Evolutionary conservation across 2,113 vertebrate genomes (phyloP).

Genomic region (Microtus pennsylvanicus): DNA sequence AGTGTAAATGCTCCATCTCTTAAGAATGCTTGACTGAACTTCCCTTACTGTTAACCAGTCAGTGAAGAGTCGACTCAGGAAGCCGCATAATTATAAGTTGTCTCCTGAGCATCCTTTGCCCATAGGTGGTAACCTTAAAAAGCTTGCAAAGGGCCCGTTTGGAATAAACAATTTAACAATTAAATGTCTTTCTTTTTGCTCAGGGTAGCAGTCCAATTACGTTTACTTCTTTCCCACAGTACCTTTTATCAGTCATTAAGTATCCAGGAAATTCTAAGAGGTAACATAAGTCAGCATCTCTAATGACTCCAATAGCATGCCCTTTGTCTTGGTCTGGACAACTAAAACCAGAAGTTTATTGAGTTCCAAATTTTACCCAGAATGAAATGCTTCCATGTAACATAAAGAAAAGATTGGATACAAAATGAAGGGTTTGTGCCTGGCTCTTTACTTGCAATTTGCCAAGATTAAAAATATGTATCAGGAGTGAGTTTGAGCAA

Average conservation of each 20-base stretch:
- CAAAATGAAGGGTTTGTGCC: background rate
- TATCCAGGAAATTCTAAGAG: slow-evolving; percentile 56
- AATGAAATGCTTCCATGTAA: background rate
- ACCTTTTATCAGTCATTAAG: slow-evolving; percentile 58
- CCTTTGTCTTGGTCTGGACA: slow-evolving; percentile 43
- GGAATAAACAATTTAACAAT: slow-evolving; percentile 70
- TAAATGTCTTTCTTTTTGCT: slow-evolving; percentile 55
- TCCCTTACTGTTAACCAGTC: slow-evolving; percentile 50
- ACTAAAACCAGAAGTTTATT: slow-evolving; percentile 60
- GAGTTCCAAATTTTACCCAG: slow-evolving; percentile 40
- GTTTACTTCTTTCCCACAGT: slow-evolving; percentile 49
- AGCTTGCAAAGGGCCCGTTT: slow-evolving; percentile 55
- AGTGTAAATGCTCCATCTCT: slow-evolving; percentile 28
- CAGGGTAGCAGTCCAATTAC: slow-evolving; percentile 57
- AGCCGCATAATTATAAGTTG: slow-evolving; percentile 61
- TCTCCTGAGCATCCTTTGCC: slow-evolving; percentile 20
- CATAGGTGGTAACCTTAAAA: slow-evolving; percentile 68
- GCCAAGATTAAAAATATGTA: slow-evolving; percentile 28
- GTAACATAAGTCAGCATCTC: slow-evolving; percentile 52
- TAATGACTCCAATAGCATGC: slow-evolving; percentile 39
- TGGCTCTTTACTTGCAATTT: background rate
- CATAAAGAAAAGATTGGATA: background rate
- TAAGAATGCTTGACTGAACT: slow-evolving; percentile 55
- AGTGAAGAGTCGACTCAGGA: slow-evolving; percentile 36
- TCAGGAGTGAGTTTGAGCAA: background rate